Conservation (phyloP, 1,140 invertebrate genomes). For the Colletes latitarsis region DNA sequence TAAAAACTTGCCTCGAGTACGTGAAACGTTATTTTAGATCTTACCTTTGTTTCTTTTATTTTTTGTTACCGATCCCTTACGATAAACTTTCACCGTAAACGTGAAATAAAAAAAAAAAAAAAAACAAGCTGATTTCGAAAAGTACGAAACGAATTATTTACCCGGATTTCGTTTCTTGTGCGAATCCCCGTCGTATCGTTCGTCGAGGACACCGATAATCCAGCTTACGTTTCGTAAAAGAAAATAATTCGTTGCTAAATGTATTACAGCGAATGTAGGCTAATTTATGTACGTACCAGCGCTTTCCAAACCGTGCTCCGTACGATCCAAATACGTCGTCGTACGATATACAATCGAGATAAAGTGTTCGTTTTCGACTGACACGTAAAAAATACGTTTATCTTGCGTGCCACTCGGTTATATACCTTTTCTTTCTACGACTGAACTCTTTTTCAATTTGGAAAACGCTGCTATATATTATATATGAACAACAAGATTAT, state of each 20-base stretch:
- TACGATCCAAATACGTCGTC: not conserved
- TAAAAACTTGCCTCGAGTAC: slow-evolving; percentile 20
- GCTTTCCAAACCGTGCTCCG: slow-evolving; percentile 9
- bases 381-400: not conserved
- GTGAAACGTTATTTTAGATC: slow-evolving; percentile 17
- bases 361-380: not conserved
- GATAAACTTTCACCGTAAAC: slow-evolving; percentile 27
- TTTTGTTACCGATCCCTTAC: slow-evolving; percentile 8
- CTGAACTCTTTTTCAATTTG: slow-evolving; percentile 2
- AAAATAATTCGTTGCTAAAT: not conserved
- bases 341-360: not conserved
- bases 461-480: slow-evolving; percentile 16
- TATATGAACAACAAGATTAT: slow-evolving; percentile 11
- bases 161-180: not conserved
- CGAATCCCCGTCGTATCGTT: not conserved
- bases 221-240: slow-evolving; percentile 3
- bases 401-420: not conserved
- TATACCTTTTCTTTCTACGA: not conserved
- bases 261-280: not conserved
- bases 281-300: not conserved
- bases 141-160: no score
- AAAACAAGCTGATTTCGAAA: not conserved
- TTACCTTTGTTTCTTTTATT: slow-evolving; percentile 7
- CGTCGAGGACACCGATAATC: slow-evolving; percentile 11
- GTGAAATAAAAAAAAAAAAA: not conserved